These are phyloP conservation scores for Harpegnathos saltator DNA, from an alignment of 1,140 invertebrate species.

Conservation along the genomic window DNA sequence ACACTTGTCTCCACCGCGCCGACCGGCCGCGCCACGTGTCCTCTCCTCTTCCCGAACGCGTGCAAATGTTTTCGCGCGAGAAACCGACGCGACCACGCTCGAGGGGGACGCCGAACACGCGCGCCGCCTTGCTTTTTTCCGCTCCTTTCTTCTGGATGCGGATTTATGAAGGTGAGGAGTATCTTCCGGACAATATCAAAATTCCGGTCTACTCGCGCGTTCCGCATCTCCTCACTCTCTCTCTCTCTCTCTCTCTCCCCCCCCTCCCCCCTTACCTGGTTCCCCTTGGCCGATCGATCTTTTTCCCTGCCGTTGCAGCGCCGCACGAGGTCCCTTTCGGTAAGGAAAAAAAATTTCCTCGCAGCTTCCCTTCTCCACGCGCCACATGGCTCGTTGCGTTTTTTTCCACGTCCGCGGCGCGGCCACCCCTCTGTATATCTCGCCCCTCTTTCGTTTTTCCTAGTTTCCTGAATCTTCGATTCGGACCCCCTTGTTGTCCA, in stretches of 20 bases:
- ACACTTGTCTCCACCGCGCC: constrained; percentile 61
- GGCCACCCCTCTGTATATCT: constrained; percentile 64
- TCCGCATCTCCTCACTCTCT: too few species aligned
- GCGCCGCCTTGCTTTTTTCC: constrained; percentile 43
- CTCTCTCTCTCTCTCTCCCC: too few species aligned
- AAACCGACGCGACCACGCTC: constrained; percentile 50
- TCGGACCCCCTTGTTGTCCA: constrained; percentile 76
- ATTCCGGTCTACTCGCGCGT: constrained; percentile 65
- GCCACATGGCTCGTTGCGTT: constrained; percentile 80
- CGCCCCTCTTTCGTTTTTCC: constrained; percentile 67
- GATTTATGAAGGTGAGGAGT: constrained; percentile 24
- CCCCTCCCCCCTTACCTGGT: constrained; percentile 69
- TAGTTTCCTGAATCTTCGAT: constrained; percentile 65
- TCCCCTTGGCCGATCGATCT: constrained; percentile 58
- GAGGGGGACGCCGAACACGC: constrained; percentile 71
- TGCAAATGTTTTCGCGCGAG: constrained; percentile 49
- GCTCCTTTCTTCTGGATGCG: constrained; percentile 49
- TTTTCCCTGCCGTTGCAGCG: constrained; percentile 46
- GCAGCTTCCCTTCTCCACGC: constrained; percentile 79
- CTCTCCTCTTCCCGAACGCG: constrained; percentile 7
- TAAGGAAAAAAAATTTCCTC: constrained; percentile 60
- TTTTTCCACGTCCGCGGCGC: constrained; percentile 67
- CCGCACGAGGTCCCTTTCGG: constrained; percentile 65
- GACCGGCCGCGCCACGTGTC: constrained; percentile 35
- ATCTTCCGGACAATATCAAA: constrained; percentile 38